Evolutionary conservation across 2,113 vertebrate genomes (phyloP).

Genomic region (Theropithecus gelada): DNA sequence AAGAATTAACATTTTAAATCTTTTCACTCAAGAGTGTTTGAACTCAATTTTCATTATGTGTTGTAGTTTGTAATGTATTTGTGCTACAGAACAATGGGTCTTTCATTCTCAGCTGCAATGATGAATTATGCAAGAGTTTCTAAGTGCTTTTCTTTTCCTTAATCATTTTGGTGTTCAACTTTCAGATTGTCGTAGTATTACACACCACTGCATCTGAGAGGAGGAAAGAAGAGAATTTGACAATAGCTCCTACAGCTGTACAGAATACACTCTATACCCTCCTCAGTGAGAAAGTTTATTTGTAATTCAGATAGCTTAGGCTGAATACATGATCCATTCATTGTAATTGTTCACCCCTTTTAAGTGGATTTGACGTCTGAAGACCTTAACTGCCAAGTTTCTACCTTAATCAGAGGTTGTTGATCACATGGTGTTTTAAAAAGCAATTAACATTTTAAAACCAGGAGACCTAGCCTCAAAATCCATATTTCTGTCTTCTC

Average conservation of each 20-base stretch:
- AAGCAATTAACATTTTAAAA: neutral
- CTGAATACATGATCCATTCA: neutral
- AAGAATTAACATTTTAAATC: neutral
- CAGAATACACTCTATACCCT: neutral
- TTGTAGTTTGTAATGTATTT: conserved; percentile 8
- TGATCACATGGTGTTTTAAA: conserved; percentile 12
- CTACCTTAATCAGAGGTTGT: neutral
- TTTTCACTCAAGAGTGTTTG: conserved; percentile 37
- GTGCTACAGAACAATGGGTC: neutral
- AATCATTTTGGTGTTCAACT: conserved; percentile 48
- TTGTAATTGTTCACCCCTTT: neutral
- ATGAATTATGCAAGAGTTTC: conserved; percentile 54
- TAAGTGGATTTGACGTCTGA: neutral
- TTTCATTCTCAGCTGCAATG: conserved; percentile 6
- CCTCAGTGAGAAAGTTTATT: neutral
- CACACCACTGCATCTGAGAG: neutral
- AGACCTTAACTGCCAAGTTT: conserved; percentile 9
- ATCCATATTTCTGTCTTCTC: neutral
- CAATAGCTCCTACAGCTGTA: neutral
- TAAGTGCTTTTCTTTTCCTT: conserved; percentile 31
- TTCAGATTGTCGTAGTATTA: conserved; percentile 5
- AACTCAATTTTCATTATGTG: conserved; percentile 30
- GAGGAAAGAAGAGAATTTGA: conserved; percentile 30
- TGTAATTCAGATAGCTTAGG: conserved; percentile 41
- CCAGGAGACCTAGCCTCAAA: conserved; percentile 5